Base-by-base conservation (phyloP, 2,888 invertebrate species). In the Gisinianus flammeolus region DNA sequence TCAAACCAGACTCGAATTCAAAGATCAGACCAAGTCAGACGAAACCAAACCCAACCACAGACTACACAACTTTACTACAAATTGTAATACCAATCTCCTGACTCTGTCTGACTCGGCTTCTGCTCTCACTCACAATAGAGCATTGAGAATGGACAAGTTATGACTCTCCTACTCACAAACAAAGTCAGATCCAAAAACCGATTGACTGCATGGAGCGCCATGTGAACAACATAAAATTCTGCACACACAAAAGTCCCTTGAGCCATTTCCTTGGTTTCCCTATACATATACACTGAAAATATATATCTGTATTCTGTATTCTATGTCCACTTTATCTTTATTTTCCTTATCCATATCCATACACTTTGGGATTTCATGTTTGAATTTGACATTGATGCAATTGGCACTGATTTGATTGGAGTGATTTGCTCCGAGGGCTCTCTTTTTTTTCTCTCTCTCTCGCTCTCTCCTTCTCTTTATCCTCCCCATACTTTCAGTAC, bases 401-500 rank as follows among this genome's bases (percentile, higher is more conserved):
- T 62, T 62, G 62, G 12, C 62, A 62, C 26, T 62, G 62, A 62
- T 28, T 26, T 62, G 62, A 62, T 58, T 58, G 26, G 28, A 62
- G 62, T 62, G 62, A 62, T 62, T 62, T 62, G 62, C 12, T 62
- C 12, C 28, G 62, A 24, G 58, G 44, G 44, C 44, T 44, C 44
- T 44, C 6, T 2, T 1, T 12, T 16, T 44, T 6, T 19, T 44
- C 44, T n/a, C 6, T 4, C 44, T 16, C 12, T 44, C 8, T 44
- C 19, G 2, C 44, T 44, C 6, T 44, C 8, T 44, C 19, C 19
- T 12, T 16, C 44, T 44, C 44, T 44, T 44, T 44, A n/a, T 35
- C 35, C 44, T 44, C 12, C 44, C 44, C 12, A 44, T 44, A 44
- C 19, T 44, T 44, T 44, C n/a, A n/a, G 6, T 44, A 44, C 44